Evolutionary conservation across 2,888 invertebrate genomes (phyloP).

Genomic region (Gymnosoma rotundatum): DNA sequence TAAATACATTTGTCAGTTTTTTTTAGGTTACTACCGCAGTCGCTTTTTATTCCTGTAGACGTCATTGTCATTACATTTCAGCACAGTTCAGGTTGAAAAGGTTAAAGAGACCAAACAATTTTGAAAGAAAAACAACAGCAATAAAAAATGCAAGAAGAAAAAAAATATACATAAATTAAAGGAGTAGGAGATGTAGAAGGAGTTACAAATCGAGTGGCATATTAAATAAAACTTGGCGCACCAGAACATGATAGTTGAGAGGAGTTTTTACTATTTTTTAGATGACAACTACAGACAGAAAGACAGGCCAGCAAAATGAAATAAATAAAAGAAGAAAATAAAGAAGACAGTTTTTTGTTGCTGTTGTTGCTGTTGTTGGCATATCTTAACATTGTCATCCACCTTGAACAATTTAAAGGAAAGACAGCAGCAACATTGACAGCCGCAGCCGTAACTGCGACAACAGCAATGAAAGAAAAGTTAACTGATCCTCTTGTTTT

Average conservation of each 20-base stretch:
- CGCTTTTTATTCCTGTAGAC: slow-evolving; percentile 2
- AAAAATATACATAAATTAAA: not conserved
- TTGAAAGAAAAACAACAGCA: not conserved
- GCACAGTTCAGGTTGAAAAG: slow-evolving; percentile 64
- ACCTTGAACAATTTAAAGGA: slow-evolving; percentile 48
- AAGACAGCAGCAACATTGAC: slow-evolving; percentile 9
- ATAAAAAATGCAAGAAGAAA: not conserved
- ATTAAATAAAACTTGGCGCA: slow-evolving; percentile 59
- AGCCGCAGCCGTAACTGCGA: not conserved
- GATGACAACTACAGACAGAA: slow-evolving; percentile 70
- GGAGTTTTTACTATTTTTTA: slow-evolving; percentile 69
- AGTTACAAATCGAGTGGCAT: slow-evolving; percentile 52
- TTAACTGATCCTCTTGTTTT: slow-evolving; percentile 65
- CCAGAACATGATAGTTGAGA: slow-evolving; percentile 66
- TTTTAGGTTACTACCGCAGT: slow-evolving; percentile 51
- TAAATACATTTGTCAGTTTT: slow-evolving; percentile 61
- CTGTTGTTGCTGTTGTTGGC: slow-evolving; percentile 42
- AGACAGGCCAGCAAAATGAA: slow-evolving; percentile 55
- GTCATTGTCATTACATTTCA: slow-evolving; percentile 50
- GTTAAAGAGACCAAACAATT: slow-evolving; percentile 62
- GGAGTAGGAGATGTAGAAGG: slow-evolving; percentile 52
- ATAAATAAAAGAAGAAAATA: slow-evolving; percentile 18
- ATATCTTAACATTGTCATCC: slow-evolving; percentile 66
- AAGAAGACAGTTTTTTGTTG: slow-evolving; percentile 44
- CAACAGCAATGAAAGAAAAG: slow-evolving; percentile 15